These are phyloP conservation scores for Hydrozoanthus tunicans DNA, from an alignment of 64 coral and sea anemone genomes.

Conservation along the genomic window DNA sequence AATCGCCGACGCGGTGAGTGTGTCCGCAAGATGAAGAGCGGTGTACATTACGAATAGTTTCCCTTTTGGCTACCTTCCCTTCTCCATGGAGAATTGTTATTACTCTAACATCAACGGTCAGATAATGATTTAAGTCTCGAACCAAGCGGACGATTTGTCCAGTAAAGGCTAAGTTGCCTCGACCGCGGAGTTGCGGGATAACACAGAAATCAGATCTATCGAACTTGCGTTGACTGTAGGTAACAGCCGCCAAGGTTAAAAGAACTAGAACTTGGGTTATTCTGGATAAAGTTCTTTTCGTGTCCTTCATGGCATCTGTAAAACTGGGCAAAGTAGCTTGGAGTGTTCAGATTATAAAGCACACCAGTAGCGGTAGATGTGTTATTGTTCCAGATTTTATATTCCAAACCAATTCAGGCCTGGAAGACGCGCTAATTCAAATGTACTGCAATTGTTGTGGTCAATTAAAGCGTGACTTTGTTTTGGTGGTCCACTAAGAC, in stretches of 20 bases:
- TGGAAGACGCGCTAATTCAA: slow-evolving; percentile 44
- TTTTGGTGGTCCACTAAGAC: neutral
- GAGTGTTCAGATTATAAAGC: neutral
- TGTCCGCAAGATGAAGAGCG: slow-evolving; percentile 67
- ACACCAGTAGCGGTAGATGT: neutral
- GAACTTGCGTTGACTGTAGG: neutral
- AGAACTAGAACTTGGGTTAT: neutral
- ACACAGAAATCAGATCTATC: slow-evolving; percentile 28
- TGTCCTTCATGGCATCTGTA: slow-evolving; percentile 24
- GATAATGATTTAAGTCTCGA: slow-evolving; percentile 34
- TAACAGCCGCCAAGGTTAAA: slow-evolving; percentile 18
- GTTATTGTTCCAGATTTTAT: neutral
- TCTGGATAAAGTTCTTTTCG: slow-evolving; percentile 7
- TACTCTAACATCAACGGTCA: slow-evolving; percentile 62
- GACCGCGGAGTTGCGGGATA: slow-evolving; percentile 66
- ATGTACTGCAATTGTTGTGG: slow-evolving; percentile 48
- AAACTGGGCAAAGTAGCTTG: neutral
- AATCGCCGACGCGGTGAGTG: slow-evolving; percentile 64
- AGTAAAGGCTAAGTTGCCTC: slow-evolving; percentile 57
- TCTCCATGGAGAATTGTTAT: slow-evolving; percentile 60
- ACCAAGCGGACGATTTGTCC: slow-evolving; percentile 60
- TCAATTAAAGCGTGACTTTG: slow-evolving; percentile 26
- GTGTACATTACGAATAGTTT: slow-evolving; percentile 62
- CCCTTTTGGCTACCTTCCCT: neutral
- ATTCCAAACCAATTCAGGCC: neutral